Evolutionary conservation across 1,140 invertebrate species (phyloP).

Genomic region (Bradynema listronoti): DNA sequence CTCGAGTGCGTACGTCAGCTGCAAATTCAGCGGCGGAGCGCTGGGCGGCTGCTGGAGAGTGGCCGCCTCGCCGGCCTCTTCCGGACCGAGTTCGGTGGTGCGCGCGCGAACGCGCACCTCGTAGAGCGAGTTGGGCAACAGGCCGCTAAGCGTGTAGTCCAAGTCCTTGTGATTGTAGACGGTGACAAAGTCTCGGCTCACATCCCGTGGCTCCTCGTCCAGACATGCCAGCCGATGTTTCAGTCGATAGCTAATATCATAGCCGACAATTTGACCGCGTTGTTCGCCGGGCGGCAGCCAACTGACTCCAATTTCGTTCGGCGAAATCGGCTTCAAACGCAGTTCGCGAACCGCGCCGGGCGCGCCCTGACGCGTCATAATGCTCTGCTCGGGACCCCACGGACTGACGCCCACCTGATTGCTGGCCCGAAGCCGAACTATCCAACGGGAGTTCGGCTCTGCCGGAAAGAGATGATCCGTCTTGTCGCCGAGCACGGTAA

Average conservation of each 20-base stretch:
- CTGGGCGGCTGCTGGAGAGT: conserved; percentile 55
- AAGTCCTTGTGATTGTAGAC: conserved; percentile 58
- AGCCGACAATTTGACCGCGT: conserved; percentile 52
- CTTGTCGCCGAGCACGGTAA: conserved; percentile 51
- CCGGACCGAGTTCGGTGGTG: conserved; percentile 57
- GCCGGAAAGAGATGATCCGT: conserved; percentile 56
- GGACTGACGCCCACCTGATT: conserved; percentile 51
- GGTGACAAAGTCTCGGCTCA: conserved; percentile 57
- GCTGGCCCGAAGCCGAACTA: conserved; percentile 46
- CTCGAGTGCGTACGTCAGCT: conserved; percentile 54
- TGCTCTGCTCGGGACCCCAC: conserved; percentile 51
- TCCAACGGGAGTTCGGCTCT: conserved; percentile 56
- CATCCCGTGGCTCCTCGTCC: conserved; percentile 56
- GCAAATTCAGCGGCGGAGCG: conserved; percentile 54
- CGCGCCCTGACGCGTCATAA: conserved; percentile 55
- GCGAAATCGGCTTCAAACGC: conserved; percentile 49
- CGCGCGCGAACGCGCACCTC: conserved; percentile 50
- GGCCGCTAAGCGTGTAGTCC: conserved; percentile 55
- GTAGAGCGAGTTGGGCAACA: conserved; percentile 56
- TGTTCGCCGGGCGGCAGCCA: conserved; percentile 48
- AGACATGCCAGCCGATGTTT: conserved; percentile 56
- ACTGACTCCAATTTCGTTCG: conserved; percentile 50
- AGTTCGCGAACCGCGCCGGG: conserved; percentile 52
- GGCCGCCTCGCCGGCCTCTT: conserved; percentile 54
- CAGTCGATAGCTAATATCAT: conserved; percentile 56